Evolutionary conservation across 2,888 invertebrate genomes (phyloP), one percentile per base, ranked within the genome.

Genomic region (Tridacna gigas): DNA sequence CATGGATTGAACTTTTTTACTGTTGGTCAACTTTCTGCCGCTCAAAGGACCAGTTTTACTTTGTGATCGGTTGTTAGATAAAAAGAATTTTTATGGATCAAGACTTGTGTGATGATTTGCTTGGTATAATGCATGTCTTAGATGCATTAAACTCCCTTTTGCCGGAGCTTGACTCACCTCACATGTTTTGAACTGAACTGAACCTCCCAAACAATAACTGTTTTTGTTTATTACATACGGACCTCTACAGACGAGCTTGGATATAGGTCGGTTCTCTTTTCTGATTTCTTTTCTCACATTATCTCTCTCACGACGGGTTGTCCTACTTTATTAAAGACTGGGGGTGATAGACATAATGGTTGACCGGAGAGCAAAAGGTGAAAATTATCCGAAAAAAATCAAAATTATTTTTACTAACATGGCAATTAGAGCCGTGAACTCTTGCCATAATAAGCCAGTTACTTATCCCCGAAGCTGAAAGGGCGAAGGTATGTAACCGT

Each of bases 381-480:
- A 77, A 81, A 77, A 77, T 78, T 74, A 82, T 79, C 75, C 74
- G 45, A 22, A 71, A 69, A n/a, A 78, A 82, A 75, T 79, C 78
- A 78, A 66, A 82, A 74, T 67, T 78, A 76, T 82, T 82, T 82
- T 77, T 75, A 22, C 63, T 71, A 79, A 71, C 79, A 73, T 73
- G 67, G 71, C 71, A 79, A 83, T 79, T 79, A 83, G 71, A 73
- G 69, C 51, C 48, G 73, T 79, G 79, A 83, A 75, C 83, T 82
- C 69, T 79, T 75, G 75, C 76, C 79, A 66, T 76, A 73, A 79
- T 76, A 76, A 63, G 73, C 79, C 75, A 79, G 28, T 51, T 65
- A 71, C 71, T 71, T 71, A 71, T 71, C 48, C 25, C 51, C 71
- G 51, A 22, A 20, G 71, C 20, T 71, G 51, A 71, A 71, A 51